Base-by-base conservation (phyloP, 2,797 vertebrate species). In the Cuculus canorus region DNA sequence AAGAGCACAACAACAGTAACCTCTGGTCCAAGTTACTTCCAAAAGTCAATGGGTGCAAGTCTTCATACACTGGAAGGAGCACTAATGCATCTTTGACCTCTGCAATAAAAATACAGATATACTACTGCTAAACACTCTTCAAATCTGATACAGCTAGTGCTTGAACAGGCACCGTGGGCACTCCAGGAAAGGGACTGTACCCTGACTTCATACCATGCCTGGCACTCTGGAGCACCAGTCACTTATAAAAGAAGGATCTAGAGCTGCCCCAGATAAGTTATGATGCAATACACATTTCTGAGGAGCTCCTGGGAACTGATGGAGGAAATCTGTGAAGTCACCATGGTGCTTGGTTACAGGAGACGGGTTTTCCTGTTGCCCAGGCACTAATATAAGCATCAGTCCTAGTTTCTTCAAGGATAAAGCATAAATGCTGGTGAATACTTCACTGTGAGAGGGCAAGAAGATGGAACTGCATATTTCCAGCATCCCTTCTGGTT, bases 401-500 rank as follows among this genome's bases (percentile, higher is more conserved):
- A 73, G 47, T 66, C 39, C 63, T n/a, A 27, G 59, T 35, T 79
- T 93, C 41, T 66, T 64, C 22, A 30, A 28, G 37, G n/a, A 71
- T 33, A 86, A 93, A 87, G 32, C 72, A 50, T 35, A 79, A 92
- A 80, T 52, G 13, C 50, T 78, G 66, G 45, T 65, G 54, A 84
- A 56, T 72, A 69, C 28, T 79, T 73, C 53, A 47, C 53, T 35
- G 39, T 37, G 45, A 83, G 50, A 47, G 41, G 7, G 25, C 64
- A 90, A 84, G 69, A 79, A 57, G 50, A 39, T 79, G 35, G 52
- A 87, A 47, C 27, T 54, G 45, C 15, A 0, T 82, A 75, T 68
- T 96, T 84, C 72, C 69, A 92, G 61, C 50, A 75, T 27, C 68
- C 37, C 50, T 79, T 92, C 83, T 92, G 84, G 50, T 78, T 92